These are phyloP conservation scores for Agrilus biguttatus DNA, from an alignment of 2,888 invertebrate species.

Conservation along the genomic window DNA sequence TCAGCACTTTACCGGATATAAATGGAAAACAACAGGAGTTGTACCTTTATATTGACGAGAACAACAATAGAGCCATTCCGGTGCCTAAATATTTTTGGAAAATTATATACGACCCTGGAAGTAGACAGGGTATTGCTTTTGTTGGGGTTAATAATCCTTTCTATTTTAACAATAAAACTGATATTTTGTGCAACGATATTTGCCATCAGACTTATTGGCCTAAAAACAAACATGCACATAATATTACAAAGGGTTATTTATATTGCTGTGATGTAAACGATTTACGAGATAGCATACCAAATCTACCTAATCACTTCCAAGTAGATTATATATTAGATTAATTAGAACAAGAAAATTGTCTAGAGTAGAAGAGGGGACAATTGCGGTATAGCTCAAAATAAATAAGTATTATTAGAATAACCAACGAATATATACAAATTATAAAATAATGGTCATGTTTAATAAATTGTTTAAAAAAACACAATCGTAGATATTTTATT, in stretches of 20 bases:
- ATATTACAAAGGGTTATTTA: conserved; percentile 40
- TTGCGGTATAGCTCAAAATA: too few relatives aligned
- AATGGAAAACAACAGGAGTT: conserved; percentile 15
- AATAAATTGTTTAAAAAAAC: too few relatives aligned
- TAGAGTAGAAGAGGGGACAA: too few relatives aligned
- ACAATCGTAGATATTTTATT: too few relatives aligned
- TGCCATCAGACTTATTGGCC: conserved; percentile 46
- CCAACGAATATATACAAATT: too few relatives aligned
- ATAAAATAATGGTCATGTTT: too few relatives aligned
- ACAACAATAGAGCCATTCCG: conserved; percentile 26
- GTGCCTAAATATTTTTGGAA: conserved; percentile 45
- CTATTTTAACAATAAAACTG: conserved; percentile 12
- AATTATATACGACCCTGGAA: conserved; percentile 38
- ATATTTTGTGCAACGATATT: conserved; percentile 28
- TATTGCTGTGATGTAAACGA: conserved; percentile 47
- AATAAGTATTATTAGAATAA: too few relatives aligned
- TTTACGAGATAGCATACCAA: conserved; percentile 36
- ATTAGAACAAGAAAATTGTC: too few relatives aligned
- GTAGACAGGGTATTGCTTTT: conserved; percentile 40
- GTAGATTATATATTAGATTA: conserved; percentile 17
- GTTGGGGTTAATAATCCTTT: conserved; percentile 49
- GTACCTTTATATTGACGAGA: conserved; percentile 19
- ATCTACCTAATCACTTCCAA: conserved; percentile 35
- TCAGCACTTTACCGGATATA: conserved; percentile 39
- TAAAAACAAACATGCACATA: conserved; percentile 33